Percentiles rank a stretch among this genome's conserved stretches.
Conservation (phyloP, 2,888 invertebrate species). For the Hydraecia micacea region DNA sequence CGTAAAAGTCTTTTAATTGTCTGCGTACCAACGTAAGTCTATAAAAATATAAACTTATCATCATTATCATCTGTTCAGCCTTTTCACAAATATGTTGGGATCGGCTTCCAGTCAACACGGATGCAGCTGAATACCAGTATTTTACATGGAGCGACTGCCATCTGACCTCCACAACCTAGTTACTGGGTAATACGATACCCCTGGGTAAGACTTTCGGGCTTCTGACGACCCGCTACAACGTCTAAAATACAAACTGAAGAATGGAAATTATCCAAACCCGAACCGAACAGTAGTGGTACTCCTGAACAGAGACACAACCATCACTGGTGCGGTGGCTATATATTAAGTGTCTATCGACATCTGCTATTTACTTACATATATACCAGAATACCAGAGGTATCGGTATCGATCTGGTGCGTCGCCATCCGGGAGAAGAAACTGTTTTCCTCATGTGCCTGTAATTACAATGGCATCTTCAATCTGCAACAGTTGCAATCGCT, state of each 20-base stretch:
- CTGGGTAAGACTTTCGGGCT: too few relatives aligned
- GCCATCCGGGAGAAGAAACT: neutral
- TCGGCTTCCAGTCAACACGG: neutral
- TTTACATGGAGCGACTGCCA: too few relatives aligned
- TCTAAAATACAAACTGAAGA: neutral
- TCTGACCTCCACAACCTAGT: too few relatives aligned
- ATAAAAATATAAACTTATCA: neutral
- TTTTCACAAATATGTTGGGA: neutral
- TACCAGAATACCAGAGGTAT: neutral
- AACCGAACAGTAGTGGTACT: neutral
- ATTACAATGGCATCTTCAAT: neutral
- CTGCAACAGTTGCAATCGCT: neutral
- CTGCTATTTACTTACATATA: neutral
- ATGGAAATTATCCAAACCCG: neutral
- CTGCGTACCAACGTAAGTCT: neutral
- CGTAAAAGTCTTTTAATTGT: neutral
- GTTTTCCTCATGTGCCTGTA: too few relatives aligned
- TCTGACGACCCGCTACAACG: too few relatives aligned
- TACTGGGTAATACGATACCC: too few relatives aligned
- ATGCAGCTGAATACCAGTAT: too few relatives aligned
- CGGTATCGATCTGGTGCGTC: neutral
- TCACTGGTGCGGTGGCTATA: neutral
- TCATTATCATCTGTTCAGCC: neutral
- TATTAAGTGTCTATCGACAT: neutral
- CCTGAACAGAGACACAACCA: neutral